These are phyloP conservation scores for Heterotilapia buettikoferi DNA, from an alignment of 2,113 vertebrate genomes.

Conservation along the genomic window DNA sequence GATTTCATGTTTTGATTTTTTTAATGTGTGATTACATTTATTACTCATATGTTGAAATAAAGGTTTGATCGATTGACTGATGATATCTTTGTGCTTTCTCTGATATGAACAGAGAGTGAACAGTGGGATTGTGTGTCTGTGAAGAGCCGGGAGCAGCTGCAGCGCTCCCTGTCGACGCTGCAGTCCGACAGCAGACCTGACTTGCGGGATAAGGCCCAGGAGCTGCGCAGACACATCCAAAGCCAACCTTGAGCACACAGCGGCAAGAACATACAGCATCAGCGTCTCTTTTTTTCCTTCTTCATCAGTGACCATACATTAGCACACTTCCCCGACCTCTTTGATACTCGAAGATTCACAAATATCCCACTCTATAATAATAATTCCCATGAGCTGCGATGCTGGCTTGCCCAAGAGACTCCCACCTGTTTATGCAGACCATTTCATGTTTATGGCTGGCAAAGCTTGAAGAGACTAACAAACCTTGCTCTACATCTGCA, in stretches of 20 bases:
- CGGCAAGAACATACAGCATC: background rate
- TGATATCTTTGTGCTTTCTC: background rate
- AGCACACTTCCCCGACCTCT: background rate
- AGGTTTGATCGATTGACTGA: background rate
- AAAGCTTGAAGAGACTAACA: background rate
- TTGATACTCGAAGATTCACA: background rate
- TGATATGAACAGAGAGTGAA: constrained; percentile 73
- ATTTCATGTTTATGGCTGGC: background rate
- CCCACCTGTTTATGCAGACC: background rate
- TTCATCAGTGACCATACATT: background rate
- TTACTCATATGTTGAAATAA: background rate
- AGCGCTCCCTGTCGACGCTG: constrained; percentile 84
- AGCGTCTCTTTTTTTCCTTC: background rate
- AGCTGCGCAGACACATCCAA: constrained; percentile 86
- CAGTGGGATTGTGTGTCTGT: constrained; percentile 85
- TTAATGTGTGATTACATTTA: background rate
- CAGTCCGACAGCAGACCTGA: constrained; percentile 87
- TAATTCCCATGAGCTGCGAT: background rate
- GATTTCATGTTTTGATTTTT: background rate
- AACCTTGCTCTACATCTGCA: background rate
- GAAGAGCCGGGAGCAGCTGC: constrained; percentile 82
- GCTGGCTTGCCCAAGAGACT: background rate
- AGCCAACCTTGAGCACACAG: constrained; percentile 64
- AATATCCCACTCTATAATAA: background rate
- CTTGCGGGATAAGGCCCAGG: constrained; percentile 85